Base-by-base conservation (phyloP, 2,113 vertebrate genomes). In the Hippocampus zosterae region DNA sequence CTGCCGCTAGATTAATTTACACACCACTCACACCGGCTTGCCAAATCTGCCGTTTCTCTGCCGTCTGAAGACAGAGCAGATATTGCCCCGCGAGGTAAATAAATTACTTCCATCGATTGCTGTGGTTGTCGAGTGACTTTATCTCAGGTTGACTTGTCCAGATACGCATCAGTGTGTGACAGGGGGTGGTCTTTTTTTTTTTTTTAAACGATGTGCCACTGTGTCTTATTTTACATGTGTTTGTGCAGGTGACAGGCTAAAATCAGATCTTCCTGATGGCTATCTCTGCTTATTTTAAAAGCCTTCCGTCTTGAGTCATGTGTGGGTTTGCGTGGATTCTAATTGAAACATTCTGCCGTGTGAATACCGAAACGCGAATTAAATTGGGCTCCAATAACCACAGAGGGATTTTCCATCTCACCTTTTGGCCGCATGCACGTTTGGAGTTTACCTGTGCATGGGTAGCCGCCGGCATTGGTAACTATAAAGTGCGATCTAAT, bases 101-200 rank as follows among this genome's bases (percentile, higher is more conserved):
- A 91, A 92, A 92, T 91, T 85, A 92, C 92, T 91, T 92, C 82
- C 85, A 93, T 93, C 88, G 91, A 93, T 92, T 89, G 86, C 80
- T 72, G 84, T 83, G 87, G 90, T 91, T 90, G 90, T 84, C 84
- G 87, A 91, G 84, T 88, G 91, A 91, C 91, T 91, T 92, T 92
- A 92, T 92, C 91, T 76, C 82, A 81, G 82, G 90, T 89, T 87
- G 88, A 79, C 88, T 90, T 90, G 90, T 90, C 90, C 82, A 90
- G 90, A 89, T 86, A 89, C 70, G 72, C 84, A 91, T 91, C 87
- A 80, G 79, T 62, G 72, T 70, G 83, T 90, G 89, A 91, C 84
- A 87, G 80, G 64, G 40, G 65, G 75, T 79, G 71, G 76, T 74
- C 75, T 83, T 85, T 83, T 13, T 44, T 44, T 29, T 48, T 53